phyloP scores from a whole-genome alignment of 2,888 invertebrate species.

The Agrotis clavis region DNA sequence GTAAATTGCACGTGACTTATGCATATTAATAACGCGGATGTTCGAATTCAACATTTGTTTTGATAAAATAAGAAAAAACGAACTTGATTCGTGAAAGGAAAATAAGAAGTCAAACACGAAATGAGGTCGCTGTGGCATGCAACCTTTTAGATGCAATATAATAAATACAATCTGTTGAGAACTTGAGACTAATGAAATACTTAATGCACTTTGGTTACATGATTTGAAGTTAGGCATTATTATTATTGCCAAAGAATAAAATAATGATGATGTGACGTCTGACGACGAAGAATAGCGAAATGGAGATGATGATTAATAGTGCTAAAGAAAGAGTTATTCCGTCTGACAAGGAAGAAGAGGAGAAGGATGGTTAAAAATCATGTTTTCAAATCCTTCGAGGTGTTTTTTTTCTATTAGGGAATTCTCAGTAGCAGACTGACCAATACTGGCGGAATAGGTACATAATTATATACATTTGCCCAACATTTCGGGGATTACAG shows the following conservation, averaged over 20 bases:
- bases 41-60: constrained; percentile 21
- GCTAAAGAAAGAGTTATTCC: no score
- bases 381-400: not conserved
- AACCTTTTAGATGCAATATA: constrained; percentile 49
- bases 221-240: not conserved
- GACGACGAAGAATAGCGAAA: no score
- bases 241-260: not conserved
- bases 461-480: no score
- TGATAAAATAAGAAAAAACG: constrained; percentile 28
- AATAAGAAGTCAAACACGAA: constrained; percentile 35
- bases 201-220: constrained; percentile 15
- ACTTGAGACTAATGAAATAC: constrained; percentile 20
- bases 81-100: constrained; percentile 55
- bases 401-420: not conserved
- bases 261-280: not conserved
- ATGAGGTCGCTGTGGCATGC: constrained; percentile 53
- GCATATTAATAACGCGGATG: constrained; percentile 10
- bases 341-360: no score
- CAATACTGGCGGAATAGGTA: no score
- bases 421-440: not conserved
- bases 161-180: constrained; percentile 25
- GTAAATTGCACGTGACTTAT: constrained; percentile 1
- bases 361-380: no score
- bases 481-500: not conserved
- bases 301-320: no score